These are phyloP conservation scores for Exocentrus adspersus DNA, from an alignment of 2,888 invertebrate species.

Conservation along the genomic window DNA sequence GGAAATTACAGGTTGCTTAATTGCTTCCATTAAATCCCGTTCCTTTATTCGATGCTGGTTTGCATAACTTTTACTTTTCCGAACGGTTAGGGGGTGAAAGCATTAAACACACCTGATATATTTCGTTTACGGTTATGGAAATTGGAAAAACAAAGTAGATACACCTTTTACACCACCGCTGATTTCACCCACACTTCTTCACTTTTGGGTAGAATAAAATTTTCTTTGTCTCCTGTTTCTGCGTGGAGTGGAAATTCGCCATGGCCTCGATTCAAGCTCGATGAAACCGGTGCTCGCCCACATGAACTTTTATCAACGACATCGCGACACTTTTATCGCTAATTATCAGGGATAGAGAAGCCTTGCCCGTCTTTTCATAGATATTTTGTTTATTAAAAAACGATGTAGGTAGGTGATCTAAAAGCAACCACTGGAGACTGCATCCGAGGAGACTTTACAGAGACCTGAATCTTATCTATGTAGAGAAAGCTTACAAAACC, in stretches of 20 bases:
- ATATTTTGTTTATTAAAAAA: not conserved
- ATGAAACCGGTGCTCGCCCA: not conserved
- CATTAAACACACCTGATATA: not conserved
- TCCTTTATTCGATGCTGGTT: not conserved
- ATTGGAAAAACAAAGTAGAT: not conserved
- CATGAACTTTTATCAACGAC: not conserved
- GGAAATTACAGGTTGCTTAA: slow-evolving; percentile 1
- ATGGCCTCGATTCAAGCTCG: not conserved
- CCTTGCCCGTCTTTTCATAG: not conserved
- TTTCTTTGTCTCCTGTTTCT: too few relatives aligned
- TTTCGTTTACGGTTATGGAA: not conserved
- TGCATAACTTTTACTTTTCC: slow-evolving; percentile 1
- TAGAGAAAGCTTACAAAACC: too few relatives aligned
- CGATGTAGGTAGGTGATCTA: not conserved
- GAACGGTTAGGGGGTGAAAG: too few relatives aligned
- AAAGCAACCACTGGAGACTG: too few relatives aligned
- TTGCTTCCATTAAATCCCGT: slow-evolving; percentile 1
- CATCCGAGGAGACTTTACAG: too few relatives aligned
- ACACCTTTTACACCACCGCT: too few relatives aligned
- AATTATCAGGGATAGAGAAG: not conserved
- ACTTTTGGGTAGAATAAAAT: too few relatives aligned
- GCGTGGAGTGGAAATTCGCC: too few relatives aligned
- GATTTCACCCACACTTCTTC: too few relatives aligned
- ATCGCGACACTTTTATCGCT: not conserved
- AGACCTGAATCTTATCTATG: too few relatives aligned